Evolutionary conservation across 2,888 invertebrate genomes (phyloP), one percentile per base, ranked within the genome.

Genomic region (Malthinus flaveolus): DNA sequence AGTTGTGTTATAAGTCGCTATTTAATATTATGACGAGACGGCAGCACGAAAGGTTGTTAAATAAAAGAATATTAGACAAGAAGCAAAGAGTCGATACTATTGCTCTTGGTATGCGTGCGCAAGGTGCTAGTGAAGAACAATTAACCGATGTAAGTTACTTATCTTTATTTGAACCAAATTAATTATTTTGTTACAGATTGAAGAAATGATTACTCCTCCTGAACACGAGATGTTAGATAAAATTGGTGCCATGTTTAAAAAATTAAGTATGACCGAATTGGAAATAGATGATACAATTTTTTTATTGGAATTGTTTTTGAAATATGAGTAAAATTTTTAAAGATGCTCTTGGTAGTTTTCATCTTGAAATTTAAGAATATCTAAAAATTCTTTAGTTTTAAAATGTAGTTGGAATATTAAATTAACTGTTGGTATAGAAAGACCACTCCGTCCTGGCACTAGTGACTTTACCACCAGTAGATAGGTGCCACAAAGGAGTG

Each of bases 191-290:
- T 79, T 80, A 39, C 75, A 90, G 89, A 88, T 93, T 60, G 87
- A 90, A 72, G 93, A 93, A 74, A 90, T 93, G 69, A 85, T 95
- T 56, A 93, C 95, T 0, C 93, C 93, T 0, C 90, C 93, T 0
- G 95, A 96, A 75, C 82, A 86, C 51, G 85, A 87, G 56, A 85
- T 91, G 31, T 80, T 95, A 0, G 84, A 85, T 47, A 87, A 86
- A 70, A 88, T 94, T 0, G 89, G 91, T 73, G 83, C 82, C 46
- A 85, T 86, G 32, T 87, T 93, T 44, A 89, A 89, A 67, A 91
- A 90, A 65, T 81, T 95, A 32, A 89, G 89, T 64, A 83, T 85
- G 7, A 87, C 90, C 0, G 93, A 95, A 75, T 78, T 93, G 8
- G 89, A 91, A 66, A 80, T 95, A 3, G 93, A 94, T 71, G 87